Percentiles rank a stretch among this genome's conserved stretches.
Evolutionary conservation across 2,888 invertebrate species (phyloP).

Genomic region (Drosophila quasianomalipes): DNA sequence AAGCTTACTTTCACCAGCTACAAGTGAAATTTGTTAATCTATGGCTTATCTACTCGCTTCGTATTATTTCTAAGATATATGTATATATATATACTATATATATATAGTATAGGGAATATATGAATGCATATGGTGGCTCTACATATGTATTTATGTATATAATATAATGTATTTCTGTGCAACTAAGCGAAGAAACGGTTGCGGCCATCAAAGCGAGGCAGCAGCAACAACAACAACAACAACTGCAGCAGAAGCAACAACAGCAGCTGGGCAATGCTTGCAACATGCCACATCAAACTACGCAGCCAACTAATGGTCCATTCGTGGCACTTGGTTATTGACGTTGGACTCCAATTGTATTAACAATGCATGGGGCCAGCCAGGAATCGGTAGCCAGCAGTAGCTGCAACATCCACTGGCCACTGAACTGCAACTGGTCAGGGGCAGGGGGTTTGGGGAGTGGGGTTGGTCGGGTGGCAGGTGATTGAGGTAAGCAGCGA

Average conservation of each 20-base stretch:
- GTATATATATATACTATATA: neutral
- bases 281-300: slow-evolving; percentile 64
- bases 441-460: neutral
- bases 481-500: slow-evolving; percentile 37
- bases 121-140: slow-evolving; percentile 16
- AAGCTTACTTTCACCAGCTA: neutral
- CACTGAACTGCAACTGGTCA: slow-evolving; percentile 45
- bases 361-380: slow-evolving; percentile 78
- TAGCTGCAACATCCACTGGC: slow-evolving; percentile 20
- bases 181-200: slow-evolving; percentile 55
- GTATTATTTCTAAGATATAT: neutral
- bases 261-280: slow-evolving; percentile 26
- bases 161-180: slow-evolving; percentile 30
- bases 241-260: slow-evolving; percentile 12
- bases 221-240: slow-evolving; percentile 24
- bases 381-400: slow-evolving; percentile 12
- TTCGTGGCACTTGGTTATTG: slow-evolving; percentile 82
- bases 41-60: neutral
- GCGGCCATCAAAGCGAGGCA: slow-evolving; percentile 53
- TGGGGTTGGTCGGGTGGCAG: neutral
- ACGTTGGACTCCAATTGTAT: slow-evolving; percentile 79
- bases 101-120: slow-evolving; percentile 2
- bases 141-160: slow-evolving; percentile 7
- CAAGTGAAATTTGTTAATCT: neutral
- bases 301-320: slow-evolving; percentile 77